These are phyloP conservation scores for Acleris laterana DNA, from an alignment of 2,888 invertebrate species.

Conservation along the genomic window DNA sequence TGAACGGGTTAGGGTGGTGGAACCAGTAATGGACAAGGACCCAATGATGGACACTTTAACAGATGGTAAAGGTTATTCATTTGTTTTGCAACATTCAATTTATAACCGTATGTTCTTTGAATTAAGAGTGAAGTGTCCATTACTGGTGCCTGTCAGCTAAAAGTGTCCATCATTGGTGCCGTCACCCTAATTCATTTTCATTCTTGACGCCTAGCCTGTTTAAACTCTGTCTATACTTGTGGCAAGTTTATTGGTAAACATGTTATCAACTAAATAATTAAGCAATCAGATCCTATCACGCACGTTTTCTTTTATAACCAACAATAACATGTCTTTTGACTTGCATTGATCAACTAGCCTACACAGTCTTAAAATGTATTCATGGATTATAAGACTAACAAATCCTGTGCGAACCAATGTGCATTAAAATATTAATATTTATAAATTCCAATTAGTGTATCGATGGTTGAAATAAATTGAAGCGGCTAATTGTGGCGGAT, in stretches of 20 bases:
- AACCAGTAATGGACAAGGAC: too few species aligned
- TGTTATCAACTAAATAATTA: conserved; percentile 26
- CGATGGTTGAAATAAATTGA: conserved; percentile 13
- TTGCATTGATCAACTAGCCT: conserved; percentile 66
- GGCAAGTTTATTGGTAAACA: conserved; percentile 9
- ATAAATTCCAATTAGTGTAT: conserved; percentile 23
- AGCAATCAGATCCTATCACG: conserved; percentile 39
- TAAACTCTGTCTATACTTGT: neutral
- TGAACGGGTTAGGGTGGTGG: too few species aligned
- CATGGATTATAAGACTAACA: conserved; percentile 46
- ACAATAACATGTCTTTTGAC: conserved; percentile 46
- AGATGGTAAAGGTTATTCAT: too few species aligned
- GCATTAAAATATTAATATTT: conserved; percentile 51
- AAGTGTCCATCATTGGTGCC: too few species aligned
- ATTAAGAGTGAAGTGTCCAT: too few species aligned
- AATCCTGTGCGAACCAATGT: conserved; percentile 64
- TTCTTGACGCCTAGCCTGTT: neutral
- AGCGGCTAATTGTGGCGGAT: too few species aligned
- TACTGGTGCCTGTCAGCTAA: too few species aligned
- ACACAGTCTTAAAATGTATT: conserved; percentile 70
- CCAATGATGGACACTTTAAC: too few species aligned
- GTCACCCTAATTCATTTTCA: neutral
- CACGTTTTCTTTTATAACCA: conserved; percentile 40
- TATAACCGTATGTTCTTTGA: too few species aligned
- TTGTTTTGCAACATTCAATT: too few species aligned